Evolutionary conservation across 1,140 invertebrate species (phyloP).

Genomic region (Laupala kohalensis): DNA sequence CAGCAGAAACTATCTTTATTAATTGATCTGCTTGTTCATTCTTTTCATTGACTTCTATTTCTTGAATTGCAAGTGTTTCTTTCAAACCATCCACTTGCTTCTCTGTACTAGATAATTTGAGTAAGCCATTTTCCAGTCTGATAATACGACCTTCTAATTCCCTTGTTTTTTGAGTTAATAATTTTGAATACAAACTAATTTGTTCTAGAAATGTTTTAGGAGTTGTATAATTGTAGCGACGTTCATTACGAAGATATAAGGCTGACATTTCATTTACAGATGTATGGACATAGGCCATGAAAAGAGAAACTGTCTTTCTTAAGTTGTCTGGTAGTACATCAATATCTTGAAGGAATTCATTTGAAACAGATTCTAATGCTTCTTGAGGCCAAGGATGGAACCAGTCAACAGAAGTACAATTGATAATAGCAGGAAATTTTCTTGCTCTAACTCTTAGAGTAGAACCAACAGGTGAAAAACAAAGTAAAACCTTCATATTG

Average conservation of each 20-base stretch:
- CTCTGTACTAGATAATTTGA: slow-evolving; percentile 70
- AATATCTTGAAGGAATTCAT: slow-evolving; percentile 64
- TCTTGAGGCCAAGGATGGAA: slow-evolving; percentile 92
- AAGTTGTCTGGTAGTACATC: slow-evolving; percentile 46
- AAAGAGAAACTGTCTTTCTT: slow-evolving; percentile 54
- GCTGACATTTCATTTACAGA: slow-evolving; percentile 78
- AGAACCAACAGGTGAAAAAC: slow-evolving; percentile 82
- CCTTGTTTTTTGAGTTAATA: slow-evolving; percentile 60
- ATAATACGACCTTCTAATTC: slow-evolving; percentile 65
- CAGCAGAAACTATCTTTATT: slow-evolving; percentile 70
- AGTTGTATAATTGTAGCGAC: slow-evolving; percentile 87
- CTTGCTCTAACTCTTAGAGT: slow-evolving; percentile 71
- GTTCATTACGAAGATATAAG: slow-evolving; percentile 69
- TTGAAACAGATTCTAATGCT: slow-evolving; percentile 78
- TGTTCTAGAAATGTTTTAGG: slow-evolving; percentile 91
- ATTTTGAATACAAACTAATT: slow-evolving; percentile 73
- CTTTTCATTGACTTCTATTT: slow-evolving; percentile 74
- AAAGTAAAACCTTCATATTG: slow-evolving; percentile 64
- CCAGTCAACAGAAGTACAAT: slow-evolving; percentile 88
- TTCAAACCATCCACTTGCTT: slow-evolving; percentile 63
- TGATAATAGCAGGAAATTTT: slow-evolving; percentile 86
- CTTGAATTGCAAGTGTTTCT: slow-evolving; percentile 75
- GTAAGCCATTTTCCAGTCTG: slow-evolving; percentile 73
- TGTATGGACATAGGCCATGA: slow-evolving; percentile 84
- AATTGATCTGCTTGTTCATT: slow-evolving; percentile 81